Evolutionary conservation across 2,888 invertebrate species (phyloP), one percentile per base, ranked within the genome.

Genomic region (Sinohyriopsis cumingii): DNA sequence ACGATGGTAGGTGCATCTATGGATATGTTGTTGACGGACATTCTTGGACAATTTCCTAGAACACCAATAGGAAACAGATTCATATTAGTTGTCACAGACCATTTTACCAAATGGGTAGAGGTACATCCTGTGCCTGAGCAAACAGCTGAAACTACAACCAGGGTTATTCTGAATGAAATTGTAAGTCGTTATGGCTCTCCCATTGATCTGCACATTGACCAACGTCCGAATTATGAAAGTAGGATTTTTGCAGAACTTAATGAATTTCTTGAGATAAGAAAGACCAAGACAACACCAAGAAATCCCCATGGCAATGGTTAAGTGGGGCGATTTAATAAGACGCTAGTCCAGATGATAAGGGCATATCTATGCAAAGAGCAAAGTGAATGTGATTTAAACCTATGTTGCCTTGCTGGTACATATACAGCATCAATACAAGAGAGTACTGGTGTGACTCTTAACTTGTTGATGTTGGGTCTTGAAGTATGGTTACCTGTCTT

Each of bases 271-370:
- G 76, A 76, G 45, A 73, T 79, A n/a, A 65, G 61, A 60, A 77
- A 79, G 65, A 77, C 72, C 18, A 57, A 76, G 19, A 76, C 75
- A 71, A n/a, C n/a, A n/a, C n/a, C n/a, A n/a, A n/a, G n/a, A n/a
- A n/a, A n/a, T n/a, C n/a, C n/a, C n/a, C n/a, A 65, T 65, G 55
- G 71, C 24, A 75, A 78, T 68, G 76, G 78, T 19, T 65, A 61
- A 55, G 59, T 62, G 6, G 75, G 78, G 57, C n/a, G 74, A 45
- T 72, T 73, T 53, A 80, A 76, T 20, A 68, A 63, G 12, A 73
- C 74, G 19, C 61, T 74, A 18, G 56, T 70, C 18, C 66, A 63
- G 18, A 78, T 74, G 75, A 66, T 76, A 24, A 67, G 67, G 53
- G 60, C 76, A 18, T 76, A 76, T 55, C 55, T 80, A 9, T 68